Conservation (phyloP, 2,113 vertebrate genomes). For the Butastur rufipennis region DNA sequence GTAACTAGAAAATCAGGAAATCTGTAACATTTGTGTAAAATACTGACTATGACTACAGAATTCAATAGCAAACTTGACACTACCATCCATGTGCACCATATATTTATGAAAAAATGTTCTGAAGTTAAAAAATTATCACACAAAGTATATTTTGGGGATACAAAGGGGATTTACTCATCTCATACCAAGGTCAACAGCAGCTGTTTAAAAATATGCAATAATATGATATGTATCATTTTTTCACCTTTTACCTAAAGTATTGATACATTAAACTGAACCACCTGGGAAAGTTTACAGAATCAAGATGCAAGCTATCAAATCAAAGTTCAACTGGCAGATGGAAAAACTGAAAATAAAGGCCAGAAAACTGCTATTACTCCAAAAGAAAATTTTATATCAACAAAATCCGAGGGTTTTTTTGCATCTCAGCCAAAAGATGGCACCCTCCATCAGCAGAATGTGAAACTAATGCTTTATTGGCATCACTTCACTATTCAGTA, state of each 20-base stretch:
- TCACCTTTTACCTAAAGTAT: neutral
- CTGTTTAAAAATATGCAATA: neutral
- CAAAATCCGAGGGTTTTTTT: neutral
- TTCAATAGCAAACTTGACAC: neutral
- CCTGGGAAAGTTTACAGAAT: neutral
- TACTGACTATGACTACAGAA: no score
- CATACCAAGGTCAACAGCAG: neutral
- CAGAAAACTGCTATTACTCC: neutral
- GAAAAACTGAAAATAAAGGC: neutral
- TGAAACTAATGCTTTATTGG: neutral
- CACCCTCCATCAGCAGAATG: neutral
- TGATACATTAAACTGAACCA: neutral
- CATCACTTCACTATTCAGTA: neutral
- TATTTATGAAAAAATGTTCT: neutral
- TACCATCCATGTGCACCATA: rapidly evolving
- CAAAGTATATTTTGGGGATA: neutral
- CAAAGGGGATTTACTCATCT: neutral
- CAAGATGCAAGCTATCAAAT: neutral
- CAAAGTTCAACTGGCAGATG: neutral
- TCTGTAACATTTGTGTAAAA: neutral
- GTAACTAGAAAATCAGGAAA: neutral
- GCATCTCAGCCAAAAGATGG: slow-evolving; percentile 24
- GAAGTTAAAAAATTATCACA: neutral
- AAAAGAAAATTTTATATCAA: neutral
- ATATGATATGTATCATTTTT: rapidly evolving